phyloP scores from a whole-genome alignment of 2,797 vertebrate species.

The Chaenodraco wilsoni region DNA sequence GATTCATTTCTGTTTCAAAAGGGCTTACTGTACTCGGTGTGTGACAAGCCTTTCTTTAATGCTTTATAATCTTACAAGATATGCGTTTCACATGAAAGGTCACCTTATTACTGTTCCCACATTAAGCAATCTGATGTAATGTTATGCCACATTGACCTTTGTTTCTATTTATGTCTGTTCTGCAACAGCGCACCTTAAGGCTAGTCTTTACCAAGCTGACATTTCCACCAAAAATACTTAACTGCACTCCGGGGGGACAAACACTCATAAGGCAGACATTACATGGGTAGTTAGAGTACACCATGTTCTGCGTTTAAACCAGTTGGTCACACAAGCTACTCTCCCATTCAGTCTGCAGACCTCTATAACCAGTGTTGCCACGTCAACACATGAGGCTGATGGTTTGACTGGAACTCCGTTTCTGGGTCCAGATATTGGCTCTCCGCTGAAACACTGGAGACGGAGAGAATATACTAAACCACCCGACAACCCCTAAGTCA shows the following conservation, averaged over 20 bases:
- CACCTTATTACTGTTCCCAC: constrained; percentile 66
- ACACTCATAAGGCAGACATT: constrained; percentile 7
- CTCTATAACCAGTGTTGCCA: background rate
- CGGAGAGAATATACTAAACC: background rate
- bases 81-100: constrained; percentile 51
- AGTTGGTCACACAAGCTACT: constrained; percentile 13
- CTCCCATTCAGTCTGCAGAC: constrained; percentile 13
- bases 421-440: constrained; percentile 17
- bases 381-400: constrained; percentile 4
- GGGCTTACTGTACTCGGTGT: background rate
- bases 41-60: background rate
- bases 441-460: background rate
- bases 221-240: constrained; percentile 64
- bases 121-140: constrained; percentile 70
- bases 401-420: constrained; percentile 22
- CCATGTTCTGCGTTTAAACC: constrained; percentile 19
- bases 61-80: constrained; percentile 10
- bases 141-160: constrained; percentile 72
- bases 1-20: background rate
- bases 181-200: constrained; percentile 52
- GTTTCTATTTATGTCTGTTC: constrained; percentile 71
- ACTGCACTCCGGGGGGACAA: background rate
- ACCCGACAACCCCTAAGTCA: background rate
- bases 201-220: constrained; percentile 53
- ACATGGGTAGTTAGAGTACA: constrained; percentile 38